Base-by-base conservation (phyloP, 2,888 invertebrate species). In the Perithous albicinctus region DNA sequence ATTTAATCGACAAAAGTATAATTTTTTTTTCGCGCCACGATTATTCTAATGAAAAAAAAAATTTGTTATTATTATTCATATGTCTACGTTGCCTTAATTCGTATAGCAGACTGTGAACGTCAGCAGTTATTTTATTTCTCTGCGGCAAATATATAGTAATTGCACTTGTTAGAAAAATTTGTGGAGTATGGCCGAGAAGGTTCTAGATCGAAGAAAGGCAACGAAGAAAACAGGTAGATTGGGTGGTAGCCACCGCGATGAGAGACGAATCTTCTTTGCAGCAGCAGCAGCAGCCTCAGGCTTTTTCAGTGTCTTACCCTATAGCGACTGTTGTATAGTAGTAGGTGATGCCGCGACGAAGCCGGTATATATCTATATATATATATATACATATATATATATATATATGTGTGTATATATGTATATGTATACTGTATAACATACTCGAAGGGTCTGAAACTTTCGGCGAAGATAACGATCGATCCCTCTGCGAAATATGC, bases 381-480 rank as follows among this genome's bases (percentile, higher is more conserved):
- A n/a, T n/a, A n/a, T n/a, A n/a, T n/a, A n/a, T n/a, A n/a, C n/a
- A n/a, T n/a, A n/a, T n/a, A n/a, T n/a, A n/a, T n/a, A n/a, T n/a
- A n/a, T n/a, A n/a, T n/a, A n/a, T n/a, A n/a, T n/a, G n/a, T n/a
- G n/a, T n/a, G n/a, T n/a, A n/a, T n/a, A n/a, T n/a, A n/a, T n/a
- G 38, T 54, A 10, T 64, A 46, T 66, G 2, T n/a, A 59, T 32
- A 41, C 43, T 51, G 29, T 48, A 56, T 15, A 15, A 41, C 1
- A 73, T 73, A 86, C 85, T 85, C 82, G 84, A 85, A 86, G 87
- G 88, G 78, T 84, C 88, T 86, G 85, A 90, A 89, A 88, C 85
- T 89, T 91, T 89, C 87, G 87, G 88, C 70, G 43, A 88, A 90
- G 91, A 92, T 92, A 91, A 90, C 89, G 91, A 92, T 91, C 91